phyloP scores from a whole-genome alignment of 2,113 vertebrate genomes.

The Argyrosomus japonicus region DNA sequence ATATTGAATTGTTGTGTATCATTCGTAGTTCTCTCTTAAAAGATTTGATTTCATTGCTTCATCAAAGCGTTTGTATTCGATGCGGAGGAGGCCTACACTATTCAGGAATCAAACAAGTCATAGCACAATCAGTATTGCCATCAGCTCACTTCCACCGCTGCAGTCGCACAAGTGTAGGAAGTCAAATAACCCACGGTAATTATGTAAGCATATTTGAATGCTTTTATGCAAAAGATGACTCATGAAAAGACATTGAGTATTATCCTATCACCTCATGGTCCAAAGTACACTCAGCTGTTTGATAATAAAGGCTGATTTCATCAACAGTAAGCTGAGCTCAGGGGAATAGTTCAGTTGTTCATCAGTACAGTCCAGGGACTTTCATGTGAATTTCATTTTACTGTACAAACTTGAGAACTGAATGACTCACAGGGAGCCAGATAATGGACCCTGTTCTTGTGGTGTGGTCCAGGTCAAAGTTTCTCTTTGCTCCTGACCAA shows the following conservation, averaged over 20 bases:
- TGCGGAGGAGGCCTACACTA: constrained; percentile 28
- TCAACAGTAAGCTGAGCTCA: constrained; percentile 52
- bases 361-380: constrained; percentile 49
- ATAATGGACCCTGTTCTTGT: constrained; percentile 1
- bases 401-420: constrained; percentile 31
- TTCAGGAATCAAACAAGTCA: constrained; percentile 56
- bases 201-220: constrained; percentile 15
- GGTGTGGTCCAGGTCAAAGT: constrained; percentile 31
- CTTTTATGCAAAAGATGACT: constrained; percentile 61
- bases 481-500: constrained; percentile 37
- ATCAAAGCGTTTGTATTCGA: constrained; percentile 44
- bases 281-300: constrained; percentile 41
- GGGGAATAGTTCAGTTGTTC: constrained; percentile 47
- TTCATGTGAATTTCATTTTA: constrained; percentile 47
- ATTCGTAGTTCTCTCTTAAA: constrained; percentile 72
- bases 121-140: constrained; percentile 56
- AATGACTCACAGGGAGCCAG: constrained; percentile 32
- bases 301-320: constrained; percentile 48
- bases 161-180: constrained; percentile 33
- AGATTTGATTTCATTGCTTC: constrained; percentile 15
- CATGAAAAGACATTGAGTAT: constrained; percentile 13
- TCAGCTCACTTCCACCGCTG: constrained; percentile 39
- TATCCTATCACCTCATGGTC: constrained; percentile 16
- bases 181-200: constrained; percentile 1
- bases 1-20: constrained; percentile 78